These are phyloP conservation scores for Brachionus sp. DNA, from an alignment of 1,140 invertebrate species.

Conservation along the genomic window DNA sequence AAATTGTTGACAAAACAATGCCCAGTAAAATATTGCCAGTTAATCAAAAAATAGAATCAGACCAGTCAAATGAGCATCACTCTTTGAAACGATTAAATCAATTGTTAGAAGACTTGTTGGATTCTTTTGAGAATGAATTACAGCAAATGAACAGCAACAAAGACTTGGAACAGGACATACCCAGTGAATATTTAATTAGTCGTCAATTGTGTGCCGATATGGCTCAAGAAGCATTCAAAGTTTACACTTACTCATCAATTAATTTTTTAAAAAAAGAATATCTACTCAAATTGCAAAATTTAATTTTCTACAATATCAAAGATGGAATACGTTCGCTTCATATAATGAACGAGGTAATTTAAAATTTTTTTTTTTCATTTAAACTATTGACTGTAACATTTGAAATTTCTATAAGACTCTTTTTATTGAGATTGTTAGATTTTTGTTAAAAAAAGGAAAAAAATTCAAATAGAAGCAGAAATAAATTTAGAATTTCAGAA, in stretches of 20 bases:
- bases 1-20: background rate
- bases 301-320: conserved; percentile 38
- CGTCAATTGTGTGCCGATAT: conserved; percentile 25
- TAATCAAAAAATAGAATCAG: background rate
- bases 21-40: background rate
- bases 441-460: too few relatives aligned
- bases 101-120: conserved; percentile 25
- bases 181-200: conserved; percentile 14
- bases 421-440: too few relatives aligned
- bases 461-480: too few relatives aligned
- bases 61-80: background rate
- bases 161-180: background rate
- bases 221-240: conserved; percentile 40
- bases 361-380: background rate
- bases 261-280: conserved; percentile 17
- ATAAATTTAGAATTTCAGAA: too few relatives aligned
- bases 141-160: background rate
- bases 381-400: background rate
- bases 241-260: background rate
- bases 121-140: conserved; percentile 22
- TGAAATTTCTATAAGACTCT: too few relatives aligned
- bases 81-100: conserved; percentile 25
- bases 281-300: conserved; percentile 29
- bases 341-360: conserved; percentile 19
- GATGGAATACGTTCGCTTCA: conserved; percentile 30